Percentiles rank a stretch among this genome's conserved stretches.
These are phyloP conservation scores for Lymantria dispar DNA, from an alignment of 2,888 invertebrate species.

Conservation along the genomic window DNA sequence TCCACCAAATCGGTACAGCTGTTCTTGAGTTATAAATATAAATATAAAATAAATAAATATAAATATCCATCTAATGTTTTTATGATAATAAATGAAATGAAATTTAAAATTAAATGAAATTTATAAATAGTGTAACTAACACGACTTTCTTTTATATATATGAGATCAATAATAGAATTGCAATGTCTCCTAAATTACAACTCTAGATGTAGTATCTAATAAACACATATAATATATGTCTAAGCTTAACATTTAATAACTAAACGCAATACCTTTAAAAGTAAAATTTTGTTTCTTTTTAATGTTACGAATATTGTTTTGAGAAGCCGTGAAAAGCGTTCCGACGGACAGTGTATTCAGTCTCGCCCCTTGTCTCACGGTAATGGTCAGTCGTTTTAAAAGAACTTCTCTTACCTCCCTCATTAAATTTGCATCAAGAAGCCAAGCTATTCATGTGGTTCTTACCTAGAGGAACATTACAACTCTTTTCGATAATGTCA, in stretches of 20 bases:
- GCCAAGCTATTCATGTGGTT: conserved; percentile 50
- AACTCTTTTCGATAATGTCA: conserved; percentile 29
- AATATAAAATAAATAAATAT: too few species aligned
- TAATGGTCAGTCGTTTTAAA: conserved; percentile 70
- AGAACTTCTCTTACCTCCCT: conserved; percentile 53
- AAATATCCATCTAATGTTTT: too few species aligned
- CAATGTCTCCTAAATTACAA: too few species aligned
- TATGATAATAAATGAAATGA: too few species aligned
- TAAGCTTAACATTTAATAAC: neutral
- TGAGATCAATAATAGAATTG: too few species aligned
- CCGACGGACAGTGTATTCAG: conserved; percentile 56
- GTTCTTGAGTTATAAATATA: too few species aligned
- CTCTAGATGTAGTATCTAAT: too few species aligned
- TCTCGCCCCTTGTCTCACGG: conserved; percentile 53
- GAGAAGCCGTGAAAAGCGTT: conserved; percentile 23
- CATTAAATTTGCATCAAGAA: conserved; percentile 74
- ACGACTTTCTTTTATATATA: too few species aligned
- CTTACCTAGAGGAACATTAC: conserved; percentile 49
- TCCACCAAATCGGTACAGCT: too few species aligned
- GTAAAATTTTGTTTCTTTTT: neutral
- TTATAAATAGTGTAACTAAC: too few species aligned
- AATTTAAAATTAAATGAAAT: too few species aligned
- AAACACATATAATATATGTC: too few species aligned
- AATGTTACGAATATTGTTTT: conserved; percentile 17
- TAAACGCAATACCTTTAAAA: neutral